Percentiles rank a stretch among this genome's conserved stretches.
These are phyloP conservation scores for Stegastes partitus DNA, from an alignment of 2,113 vertebrate genomes.

Conservation along the genomic window DNA sequence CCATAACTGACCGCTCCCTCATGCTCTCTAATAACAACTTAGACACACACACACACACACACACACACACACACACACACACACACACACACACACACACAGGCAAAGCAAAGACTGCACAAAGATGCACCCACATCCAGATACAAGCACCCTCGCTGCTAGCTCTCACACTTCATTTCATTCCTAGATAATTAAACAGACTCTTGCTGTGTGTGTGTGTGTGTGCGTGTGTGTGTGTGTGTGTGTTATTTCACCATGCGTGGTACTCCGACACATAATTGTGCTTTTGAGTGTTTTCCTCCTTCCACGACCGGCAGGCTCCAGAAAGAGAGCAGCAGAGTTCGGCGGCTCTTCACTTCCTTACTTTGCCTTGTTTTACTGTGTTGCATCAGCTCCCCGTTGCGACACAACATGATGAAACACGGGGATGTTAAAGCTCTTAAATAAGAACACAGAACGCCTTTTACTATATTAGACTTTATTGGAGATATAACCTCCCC, in stretches of 20 bases:
- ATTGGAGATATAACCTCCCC: not conserved
- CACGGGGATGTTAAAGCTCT: slow-evolving; percentile 21
- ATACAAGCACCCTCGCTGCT: slow-evolving; percentile 11
- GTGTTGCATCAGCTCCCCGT: slow-evolving; percentile 56
- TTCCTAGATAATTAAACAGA: slow-evolving; percentile 40
- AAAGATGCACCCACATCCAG: not conserved
- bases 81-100: slow-evolving; percentile 9
- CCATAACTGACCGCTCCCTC: slow-evolving; percentile 47
- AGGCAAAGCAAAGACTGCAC: not conserved
- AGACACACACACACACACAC: slow-evolving; percentile 5
- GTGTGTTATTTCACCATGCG: not conserved
- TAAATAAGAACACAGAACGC: slow-evolving; percentile 18
- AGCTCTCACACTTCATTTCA: slow-evolving; percentile 38
- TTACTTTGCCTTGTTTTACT: slow-evolving; percentile 45
- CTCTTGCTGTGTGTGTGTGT: slow-evolving; percentile 18
- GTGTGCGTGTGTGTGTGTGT: slow-evolving; percentile 12
- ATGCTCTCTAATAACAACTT: slow-evolving; percentile 41
- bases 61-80: not conserved
- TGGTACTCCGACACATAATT: slow-evolving; percentile 1
- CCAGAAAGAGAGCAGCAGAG: slow-evolving; percentile 27
- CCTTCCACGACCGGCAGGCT: slow-evolving; percentile 14
- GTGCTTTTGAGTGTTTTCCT: slow-evolving; percentile 34
- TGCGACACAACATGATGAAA: slow-evolving; percentile 41
- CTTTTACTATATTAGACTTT: slow-evolving; percentile 27
- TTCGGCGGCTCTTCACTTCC: slow-evolving; percentile 20